Percentiles rank a stretch among this genome's conserved stretches.
These are phyloP conservation scores for Drosophila tristis DNA, from an alignment of 1,140 invertebrate genomes.

Conservation along the genomic window DNA sequence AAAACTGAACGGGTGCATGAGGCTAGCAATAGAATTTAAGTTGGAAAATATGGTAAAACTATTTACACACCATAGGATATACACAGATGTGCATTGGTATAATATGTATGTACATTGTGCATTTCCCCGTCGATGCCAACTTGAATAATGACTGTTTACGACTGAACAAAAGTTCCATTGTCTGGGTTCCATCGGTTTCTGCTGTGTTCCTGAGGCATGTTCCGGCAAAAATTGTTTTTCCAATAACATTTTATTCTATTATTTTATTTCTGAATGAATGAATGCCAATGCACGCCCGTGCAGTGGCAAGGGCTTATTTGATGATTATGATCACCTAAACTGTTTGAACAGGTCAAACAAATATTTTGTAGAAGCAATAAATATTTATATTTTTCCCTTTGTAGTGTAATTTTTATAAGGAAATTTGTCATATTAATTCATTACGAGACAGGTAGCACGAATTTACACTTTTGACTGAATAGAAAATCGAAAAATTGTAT, in stretches of 20 bases:
- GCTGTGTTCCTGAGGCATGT: slow-evolving; percentile 7
- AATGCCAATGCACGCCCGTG: neutral
- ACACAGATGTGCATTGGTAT: neutral
- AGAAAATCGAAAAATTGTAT: too few relatives aligned
- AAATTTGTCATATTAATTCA: too few relatives aligned
- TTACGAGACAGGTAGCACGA: too few relatives aligned
- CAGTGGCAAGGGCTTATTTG: neutral
- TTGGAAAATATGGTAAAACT: slow-evolving; percentile 37
- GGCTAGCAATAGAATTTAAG: slow-evolving; percentile 34
- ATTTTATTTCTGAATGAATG: neutral
- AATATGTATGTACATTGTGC: slow-evolving; percentile 8
- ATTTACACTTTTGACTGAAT: too few relatives aligned
- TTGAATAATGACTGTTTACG: slow-evolving; percentile 42
- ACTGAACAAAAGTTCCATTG: slow-evolving; percentile 9
- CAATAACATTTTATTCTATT: slow-evolving; percentile 1
- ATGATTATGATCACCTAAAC: slow-evolving; percentile 18
- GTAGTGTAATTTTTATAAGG: too few relatives aligned
- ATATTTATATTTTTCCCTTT: too few relatives aligned
- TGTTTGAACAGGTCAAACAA: too few relatives aligned
- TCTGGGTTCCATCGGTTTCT: slow-evolving; percentile 5
- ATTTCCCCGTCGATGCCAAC: slow-evolving; percentile 17
- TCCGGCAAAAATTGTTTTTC: slow-evolving; percentile 16
- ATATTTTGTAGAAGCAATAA: too few relatives aligned
- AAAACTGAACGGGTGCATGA: slow-evolving; percentile 43
- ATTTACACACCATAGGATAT: slow-evolving; percentile 15